phyloP scores from a whole-genome alignment of 2,113 vertebrate genomes.

The Forbesichthys agassizii region DNA sequence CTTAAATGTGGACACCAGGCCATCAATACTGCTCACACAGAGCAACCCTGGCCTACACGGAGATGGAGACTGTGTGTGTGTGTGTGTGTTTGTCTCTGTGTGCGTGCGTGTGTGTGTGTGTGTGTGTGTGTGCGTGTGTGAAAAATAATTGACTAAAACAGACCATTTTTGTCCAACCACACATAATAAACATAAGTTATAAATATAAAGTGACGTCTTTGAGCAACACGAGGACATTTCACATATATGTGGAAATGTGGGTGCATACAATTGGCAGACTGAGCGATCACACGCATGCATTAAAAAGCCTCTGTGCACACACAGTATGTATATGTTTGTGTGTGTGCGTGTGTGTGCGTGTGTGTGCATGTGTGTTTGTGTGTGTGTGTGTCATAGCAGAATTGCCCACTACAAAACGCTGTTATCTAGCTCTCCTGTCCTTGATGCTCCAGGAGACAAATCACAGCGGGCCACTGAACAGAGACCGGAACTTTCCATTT shows the following conservation, averaged over 20 bases:
- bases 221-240: slow-evolving; percentile 9
- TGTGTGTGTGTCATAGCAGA: slow-evolving; percentile 33
- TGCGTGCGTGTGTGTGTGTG: slow-evolving; percentile 10
- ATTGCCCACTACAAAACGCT: slow-evolving; percentile 42
- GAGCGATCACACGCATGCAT: neutral
- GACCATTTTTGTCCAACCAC: neutral
- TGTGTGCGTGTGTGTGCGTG: slow-evolving; percentile 9
- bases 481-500: slow-evolving; percentile 3
- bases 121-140: neutral
- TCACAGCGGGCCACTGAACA: slow-evolving; percentile 7
- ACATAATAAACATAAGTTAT: slow-evolving; percentile 14
- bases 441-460: slow-evolving; percentile 42
- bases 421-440: slow-evolving; percentile 57
- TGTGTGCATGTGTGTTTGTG: neutral
- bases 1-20: slow-evolving; percentile 63
- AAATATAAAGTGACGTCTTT: slow-evolving; percentile 9
- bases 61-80: slow-evolving; percentile 1
- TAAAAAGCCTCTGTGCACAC: neutral
- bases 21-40: slow-evolving; percentile 69
- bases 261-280: neutral
- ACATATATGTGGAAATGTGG: neutral
- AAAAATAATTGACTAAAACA: neutral
- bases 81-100: neutral
- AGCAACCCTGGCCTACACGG: slow-evolving; percentile 24
- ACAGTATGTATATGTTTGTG: neutral